These are phyloP conservation scores for Sipha maydis DNA, from an alignment of 2,888 invertebrate genomes.

Conservation along the genomic window DNA sequence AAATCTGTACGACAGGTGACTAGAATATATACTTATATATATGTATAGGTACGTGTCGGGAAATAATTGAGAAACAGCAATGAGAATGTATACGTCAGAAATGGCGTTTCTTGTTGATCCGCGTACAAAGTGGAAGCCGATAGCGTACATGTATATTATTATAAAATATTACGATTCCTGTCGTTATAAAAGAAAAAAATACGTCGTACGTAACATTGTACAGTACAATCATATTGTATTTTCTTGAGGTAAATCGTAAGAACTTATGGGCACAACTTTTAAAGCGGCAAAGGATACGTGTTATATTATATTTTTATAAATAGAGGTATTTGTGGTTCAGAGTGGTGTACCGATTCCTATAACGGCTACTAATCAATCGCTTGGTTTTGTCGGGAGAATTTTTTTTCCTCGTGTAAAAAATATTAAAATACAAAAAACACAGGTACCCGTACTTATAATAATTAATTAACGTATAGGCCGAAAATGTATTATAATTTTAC, in stretches of 20 bases:
- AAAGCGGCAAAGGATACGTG: background rate
- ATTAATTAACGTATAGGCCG: background rate
- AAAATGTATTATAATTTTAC: background rate
- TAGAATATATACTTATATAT: background rate
- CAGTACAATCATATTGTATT: background rate
- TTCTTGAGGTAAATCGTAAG: background rate
- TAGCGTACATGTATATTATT: background rate
- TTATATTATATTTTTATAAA: background rate
- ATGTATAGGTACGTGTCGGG: background rate
- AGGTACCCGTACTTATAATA: background rate
- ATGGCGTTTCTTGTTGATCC: background rate
- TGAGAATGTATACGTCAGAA: background rate
- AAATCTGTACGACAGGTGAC: constrained; percentile 37
- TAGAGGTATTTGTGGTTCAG: background rate
- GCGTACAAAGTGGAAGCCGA: background rate
- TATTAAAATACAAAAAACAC: background rate
- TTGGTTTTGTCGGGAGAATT: background rate
- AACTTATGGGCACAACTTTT: background rate
- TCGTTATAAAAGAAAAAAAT: background rate
- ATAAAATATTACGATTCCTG: background rate
- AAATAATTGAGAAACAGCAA: background rate
- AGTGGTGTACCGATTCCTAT: background rate
- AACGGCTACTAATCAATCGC: background rate
- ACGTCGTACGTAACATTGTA: background rate
- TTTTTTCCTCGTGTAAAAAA: background rate